Percentiles rank a stretch among this genome's conserved stretches.
Conservation (phyloP, 2,113 vertebrate genomes). For the Grammomys surdaster region DNA sequence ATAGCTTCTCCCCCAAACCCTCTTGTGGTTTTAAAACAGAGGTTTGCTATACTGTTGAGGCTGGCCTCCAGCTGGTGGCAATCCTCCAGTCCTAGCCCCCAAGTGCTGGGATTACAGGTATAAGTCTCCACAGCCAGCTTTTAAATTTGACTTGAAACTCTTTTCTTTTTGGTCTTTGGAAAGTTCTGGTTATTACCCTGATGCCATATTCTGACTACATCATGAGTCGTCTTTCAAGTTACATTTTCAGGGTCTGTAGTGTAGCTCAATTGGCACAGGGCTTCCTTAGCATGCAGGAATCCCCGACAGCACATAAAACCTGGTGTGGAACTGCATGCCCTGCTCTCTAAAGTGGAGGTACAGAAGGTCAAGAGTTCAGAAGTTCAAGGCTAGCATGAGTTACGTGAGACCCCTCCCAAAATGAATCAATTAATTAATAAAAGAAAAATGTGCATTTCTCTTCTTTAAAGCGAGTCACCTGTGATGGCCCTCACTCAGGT, state of each 20-base stretch:
- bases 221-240: neutral
- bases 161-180: slow-evolving; percentile 15
- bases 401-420: neutral
- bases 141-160: neutral
- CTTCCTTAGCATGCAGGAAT: neutral
- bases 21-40: neutral
- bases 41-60: neutral
- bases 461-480: slow-evolving; percentile 25
- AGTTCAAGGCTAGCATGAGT: neutral
- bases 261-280: neutral
- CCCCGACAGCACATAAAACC: neutral
- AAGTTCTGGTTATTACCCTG: neutral
- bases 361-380: neutral
- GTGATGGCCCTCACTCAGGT: neutral
- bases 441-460: neutral
- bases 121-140: neutral
- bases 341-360: neutral
- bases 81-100: neutral
- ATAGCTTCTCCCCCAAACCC: neutral
- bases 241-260: too few species aligned
- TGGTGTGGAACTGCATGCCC: neutral
- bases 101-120: neutral
- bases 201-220: slow-evolving; percentile 29
- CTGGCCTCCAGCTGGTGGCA: neutral
- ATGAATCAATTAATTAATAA: neutral